Percentiles rank a stretch among this genome's conserved stretches.
Conservation (phyloP, 2,113 vertebrate species). For the Entomyzon cyanotis region DNA sequence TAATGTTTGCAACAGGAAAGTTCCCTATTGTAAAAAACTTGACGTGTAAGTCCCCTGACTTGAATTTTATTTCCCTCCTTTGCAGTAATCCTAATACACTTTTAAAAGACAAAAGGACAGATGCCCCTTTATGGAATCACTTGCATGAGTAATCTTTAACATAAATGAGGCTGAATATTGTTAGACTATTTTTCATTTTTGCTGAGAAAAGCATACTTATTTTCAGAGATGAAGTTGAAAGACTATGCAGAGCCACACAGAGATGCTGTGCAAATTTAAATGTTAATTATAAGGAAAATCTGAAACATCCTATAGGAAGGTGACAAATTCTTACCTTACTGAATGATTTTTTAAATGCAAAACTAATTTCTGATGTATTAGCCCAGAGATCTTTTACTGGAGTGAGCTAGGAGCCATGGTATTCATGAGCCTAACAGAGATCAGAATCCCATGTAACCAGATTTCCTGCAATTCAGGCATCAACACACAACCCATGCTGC, state of each 20-base stretch:
- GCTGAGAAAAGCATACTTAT: neutral
- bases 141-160: neutral
- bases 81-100: neutral
- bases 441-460: neutral
- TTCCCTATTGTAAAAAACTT: neutral
- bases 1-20: neutral
- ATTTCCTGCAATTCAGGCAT: neutral
- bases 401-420: neutral
- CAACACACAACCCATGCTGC: neutral
- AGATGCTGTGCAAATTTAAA: neutral
- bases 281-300: neutral
- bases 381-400: neutral
- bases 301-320: neutral
- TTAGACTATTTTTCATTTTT: neutral
- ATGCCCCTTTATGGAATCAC: neutral
- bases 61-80: neutral
- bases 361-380: neutral
- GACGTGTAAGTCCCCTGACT: neutral
- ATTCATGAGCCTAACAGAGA: neutral
- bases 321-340: neutral
- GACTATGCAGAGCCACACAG: neutral
- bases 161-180: neutral
- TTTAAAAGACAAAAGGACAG: neutral
- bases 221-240: slow-evolving; percentile 1
- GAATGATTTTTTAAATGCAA: neutral